Base-by-base conservation (phyloP, 2,888 invertebrate species). In the Lepidocyrtoides sp. region DNA sequence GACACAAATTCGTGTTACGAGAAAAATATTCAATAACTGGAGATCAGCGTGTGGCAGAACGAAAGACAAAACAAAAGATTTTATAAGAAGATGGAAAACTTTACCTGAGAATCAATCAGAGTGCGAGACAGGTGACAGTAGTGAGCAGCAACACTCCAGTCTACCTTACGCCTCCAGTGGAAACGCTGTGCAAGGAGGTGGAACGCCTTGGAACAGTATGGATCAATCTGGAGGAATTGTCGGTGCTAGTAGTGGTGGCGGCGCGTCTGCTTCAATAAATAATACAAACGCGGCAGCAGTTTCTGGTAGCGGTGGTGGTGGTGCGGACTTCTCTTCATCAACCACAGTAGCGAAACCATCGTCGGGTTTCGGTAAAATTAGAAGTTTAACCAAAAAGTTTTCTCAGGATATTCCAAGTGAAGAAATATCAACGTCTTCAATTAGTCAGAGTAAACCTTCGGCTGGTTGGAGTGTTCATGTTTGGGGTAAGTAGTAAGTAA, bases 381-480 rank as follows among this genome's bases (percentile, higher is more conserved):
- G 97, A 5, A 95, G 97, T 91, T 97, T 97, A 0, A 97, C 97
- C 94, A 95, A 96, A 14, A 95, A 95, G 85, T 91, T 91, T 86
- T 91, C 93, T 48, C 91, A 91, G 17, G 93, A 91, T 85, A 85
- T 91, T 85, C 57, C 75, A 32, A 75, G 89, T 57, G 90, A 92
- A 54, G 91, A 89, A 29, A 81, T 91, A 51, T 89, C 85, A 23
- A 72, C 83, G 10, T 86, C 91, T 60, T 85, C 91, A 17, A 93
- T 81, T 54, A 86, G 48, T 26, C 91, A 91, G 44, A 79, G 77
- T 41, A 94, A 92, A 92, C 91, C 96, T 77, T 96, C 96, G 32
- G 96, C 96, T 75, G 96, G 97, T n/a, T 97, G 97, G 97, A 97
- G 97, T 94, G 97, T 97, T 29, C 97, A 97, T 95, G 97, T 97